Evolutionary conservation across 2,888 invertebrate genomes (phyloP), one percentile per base, ranked within the genome.

Genomic region (Watsonalla cultraria): DNA sequence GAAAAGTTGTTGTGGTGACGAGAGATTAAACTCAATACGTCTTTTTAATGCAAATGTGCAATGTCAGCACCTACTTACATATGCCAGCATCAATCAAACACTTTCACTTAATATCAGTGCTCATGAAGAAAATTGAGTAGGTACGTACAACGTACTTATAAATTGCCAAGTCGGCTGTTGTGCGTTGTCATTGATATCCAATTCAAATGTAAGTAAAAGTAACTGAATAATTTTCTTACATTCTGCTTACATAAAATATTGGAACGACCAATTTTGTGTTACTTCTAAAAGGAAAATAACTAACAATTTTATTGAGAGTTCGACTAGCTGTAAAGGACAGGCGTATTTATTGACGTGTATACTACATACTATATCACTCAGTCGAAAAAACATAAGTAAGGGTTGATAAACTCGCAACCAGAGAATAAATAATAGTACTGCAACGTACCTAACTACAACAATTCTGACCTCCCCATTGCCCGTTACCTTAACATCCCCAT

Each of bases 151-250:
- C 52, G 48, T 53, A 54, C 45, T 52, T 54, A 51, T 47, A 54
- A 54, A 56, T 54, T 47, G 52, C 54, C 51, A 47, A 34, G 7
- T 35, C 11, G 33, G 46, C 45, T 13, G 50, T 73, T 75, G 56
- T 70, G 80, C 78, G 52, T 52, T 58, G 76, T 80, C 80, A 80
- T 68, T 68, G 72, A 71, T 72, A 69, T 65, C 59, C 70, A 70
- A 74, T 73, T 67, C 73, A 73, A 55, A 55, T 58, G 55, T 52
- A 46, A 39, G 47, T 35, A 50, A 46, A 49, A 50, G 24, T 24
- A 24, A 24, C 24, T 24, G 24, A 4, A 24, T 1, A 24, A 24
- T 24, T 24, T 24, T 24, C 24, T 24, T 4, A 4, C 24, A 54
- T 53, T 46, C 51, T 55, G 51, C 62, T 60, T 66, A 62, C 61